Percentiles rank a stretch among this genome's conserved stretches.
phyloP scores from a whole-genome alignment of 2,113 vertebrate genomes.

The Tetraodon nigroviridis region DNA sequence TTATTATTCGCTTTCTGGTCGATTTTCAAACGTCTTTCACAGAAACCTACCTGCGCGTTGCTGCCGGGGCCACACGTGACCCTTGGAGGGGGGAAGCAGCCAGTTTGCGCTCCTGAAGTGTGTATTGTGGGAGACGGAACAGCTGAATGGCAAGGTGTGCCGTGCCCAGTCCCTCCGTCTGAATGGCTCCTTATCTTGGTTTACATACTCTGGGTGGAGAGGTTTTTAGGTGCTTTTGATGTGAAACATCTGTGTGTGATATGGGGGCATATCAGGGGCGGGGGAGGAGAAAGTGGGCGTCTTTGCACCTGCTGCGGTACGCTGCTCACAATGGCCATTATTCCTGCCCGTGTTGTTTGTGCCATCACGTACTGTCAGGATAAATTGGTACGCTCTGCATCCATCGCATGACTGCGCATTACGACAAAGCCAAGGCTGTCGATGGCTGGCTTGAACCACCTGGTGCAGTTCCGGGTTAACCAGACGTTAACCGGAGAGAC shows the following conservation, averaged over 20 bases:
- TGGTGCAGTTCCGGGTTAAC: background rate
- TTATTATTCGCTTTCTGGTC: conserved; percentile 95
- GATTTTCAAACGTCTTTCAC: conserved; percentile 88
- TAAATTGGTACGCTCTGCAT: conserved; percentile 67
- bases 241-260: conserved; percentile 94
- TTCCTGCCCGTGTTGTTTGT: conserved; percentile 75
- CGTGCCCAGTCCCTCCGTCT: conserved; percentile 78
- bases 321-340: conserved; percentile 90
- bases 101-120: conserved; percentile 66
- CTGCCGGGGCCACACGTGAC: conserved; percentile 71
- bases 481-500: background rate
- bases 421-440: conserved; percentile 3
- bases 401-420: conserved; percentile 21
- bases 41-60: conserved; percentile 79
- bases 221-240: conserved; percentile 78
- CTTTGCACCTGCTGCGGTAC: conserved; percentile 89
- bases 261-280: conserved; percentile 79
- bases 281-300: conserved; percentile 87
- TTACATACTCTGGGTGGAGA: conserved; percentile 78
- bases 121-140: conserved; percentile 70
- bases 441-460: background rate
- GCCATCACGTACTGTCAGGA: conserved; percentile 68
- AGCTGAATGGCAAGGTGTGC: conserved; percentile 66
- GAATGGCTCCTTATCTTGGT: conserved; percentile 79
- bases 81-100: conserved; percentile 53